phyloP scores from a whole-genome alignment of 2,888 invertebrate species.

The Philereme vetulata region DNA sequence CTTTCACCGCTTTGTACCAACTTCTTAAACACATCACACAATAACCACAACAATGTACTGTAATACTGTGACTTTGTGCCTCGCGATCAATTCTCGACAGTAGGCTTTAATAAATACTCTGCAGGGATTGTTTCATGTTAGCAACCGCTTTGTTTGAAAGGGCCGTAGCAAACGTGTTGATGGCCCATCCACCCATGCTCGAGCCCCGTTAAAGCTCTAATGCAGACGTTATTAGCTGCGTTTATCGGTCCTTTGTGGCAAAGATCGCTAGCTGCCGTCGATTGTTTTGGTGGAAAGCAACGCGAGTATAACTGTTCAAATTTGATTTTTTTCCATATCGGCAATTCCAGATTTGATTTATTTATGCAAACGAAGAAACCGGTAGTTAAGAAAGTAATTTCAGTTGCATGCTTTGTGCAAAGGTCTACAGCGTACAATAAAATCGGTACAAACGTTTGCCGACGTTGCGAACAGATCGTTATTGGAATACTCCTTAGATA shows the following conservation, averaged over 20 bases:
- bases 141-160: conserved; percentile 33
- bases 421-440: too few relatives aligned
- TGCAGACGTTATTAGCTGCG: conserved; percentile 17
- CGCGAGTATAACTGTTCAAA: too few relatives aligned
- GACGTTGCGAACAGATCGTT: too few relatives aligned
- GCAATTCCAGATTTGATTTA: too few relatives aligned
- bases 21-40: background rate
- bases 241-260: conserved; percentile 9
- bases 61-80: conserved; percentile 48
- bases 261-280: background rate
- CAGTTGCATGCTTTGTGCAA: too few relatives aligned
- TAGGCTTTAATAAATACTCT: conserved; percentile 46
- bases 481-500: too few relatives aligned
- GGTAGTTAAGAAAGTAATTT: too few relatives aligned
- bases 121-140: conserved; percentile 19
- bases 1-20: background rate
- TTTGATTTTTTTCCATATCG: too few relatives aligned
- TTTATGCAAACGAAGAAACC: too few relatives aligned
- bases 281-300: background rate
- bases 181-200: conserved; percentile 22
- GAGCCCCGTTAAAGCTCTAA: conserved; percentile 5
- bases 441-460: too few relatives aligned
- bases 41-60: conserved; percentile 41
- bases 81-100: conserved; percentile 49
- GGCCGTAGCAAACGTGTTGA: conserved; percentile 31